A percentile compares a stretch with the other conserved stretches of the same genome.
phyloP scores from a whole-genome alignment of 2,113 vertebrate species.

The Scatophagus argus region DNA sequence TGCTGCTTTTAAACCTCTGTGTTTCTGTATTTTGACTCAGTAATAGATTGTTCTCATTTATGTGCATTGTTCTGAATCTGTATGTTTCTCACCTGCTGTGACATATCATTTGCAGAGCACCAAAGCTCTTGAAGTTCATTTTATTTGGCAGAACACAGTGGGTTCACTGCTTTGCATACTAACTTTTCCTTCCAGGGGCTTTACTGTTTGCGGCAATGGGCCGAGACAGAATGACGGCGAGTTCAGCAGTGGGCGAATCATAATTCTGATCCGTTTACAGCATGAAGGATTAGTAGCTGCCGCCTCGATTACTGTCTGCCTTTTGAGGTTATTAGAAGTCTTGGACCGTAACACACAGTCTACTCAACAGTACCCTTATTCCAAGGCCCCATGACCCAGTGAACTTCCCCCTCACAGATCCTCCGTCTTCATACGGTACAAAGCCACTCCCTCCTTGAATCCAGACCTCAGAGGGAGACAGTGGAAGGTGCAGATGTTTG shows the following conservation, averaged over 20 bases:
- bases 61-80: neutral
- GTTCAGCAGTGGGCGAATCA: constrained; percentile 32
- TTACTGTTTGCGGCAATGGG: constrained; percentile 12
- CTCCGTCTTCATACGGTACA: constrained; percentile 15
- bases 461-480: constrained; percentile 31
- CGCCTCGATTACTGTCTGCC: constrained; percentile 42
- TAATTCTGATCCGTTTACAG: constrained; percentile 51
- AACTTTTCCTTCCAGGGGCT: constrained; percentile 25
- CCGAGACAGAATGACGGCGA: constrained; percentile 13
- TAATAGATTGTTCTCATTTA: constrained; percentile 17
- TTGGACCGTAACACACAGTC: neutral
- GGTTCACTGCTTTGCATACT: constrained; percentile 41
- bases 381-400: constrained; percentile 40
- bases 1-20: neutral
- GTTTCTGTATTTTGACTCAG: neutral
- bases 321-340: constrained; percentile 44
- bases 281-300: constrained; percentile 44
- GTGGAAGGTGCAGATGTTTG: constrained; percentile 41
- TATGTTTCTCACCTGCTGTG: constrained; percentile 22
- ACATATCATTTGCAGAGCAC: constrained; percentile 9
- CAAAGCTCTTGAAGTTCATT: neutral
- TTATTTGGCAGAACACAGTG: neutral
- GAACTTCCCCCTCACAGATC: constrained; percentile 42
- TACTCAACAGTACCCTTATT: constrained; percentile 34
- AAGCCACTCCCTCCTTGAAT: constrained; percentile 19